These are phyloP conservation scores for Thalassarche chlororhynchos DNA, from an alignment of 2,113 vertebrate genomes.

Conservation along the genomic window DNA sequence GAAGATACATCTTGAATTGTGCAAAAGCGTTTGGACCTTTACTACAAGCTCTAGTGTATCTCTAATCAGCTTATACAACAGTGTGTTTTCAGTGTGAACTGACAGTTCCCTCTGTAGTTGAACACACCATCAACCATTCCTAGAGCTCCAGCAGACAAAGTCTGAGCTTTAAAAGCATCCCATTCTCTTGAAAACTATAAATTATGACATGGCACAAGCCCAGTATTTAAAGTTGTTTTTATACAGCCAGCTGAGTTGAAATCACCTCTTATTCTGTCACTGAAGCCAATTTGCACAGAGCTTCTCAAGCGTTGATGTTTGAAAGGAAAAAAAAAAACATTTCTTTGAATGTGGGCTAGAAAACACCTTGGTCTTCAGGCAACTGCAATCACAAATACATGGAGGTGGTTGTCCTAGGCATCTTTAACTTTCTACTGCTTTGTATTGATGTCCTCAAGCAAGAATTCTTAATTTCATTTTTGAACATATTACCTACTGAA, in stretches of 20 bases:
- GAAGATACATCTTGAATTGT: background rate
- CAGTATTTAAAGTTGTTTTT: background rate
- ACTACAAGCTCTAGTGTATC: background rate
- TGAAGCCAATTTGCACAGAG: background rate
- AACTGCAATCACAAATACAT: background rate
- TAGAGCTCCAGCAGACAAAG: background rate
- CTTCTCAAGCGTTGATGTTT: background rate
- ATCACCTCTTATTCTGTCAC: background rate
- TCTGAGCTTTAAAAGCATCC: background rate
- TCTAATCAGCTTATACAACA: background rate
- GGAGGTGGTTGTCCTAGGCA: background rate
- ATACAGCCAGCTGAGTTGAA: background rate
- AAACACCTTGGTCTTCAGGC: background rate
- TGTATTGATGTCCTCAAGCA: background rate
- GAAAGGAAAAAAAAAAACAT: background rate
- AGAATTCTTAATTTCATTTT: background rate
- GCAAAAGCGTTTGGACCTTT: background rate
- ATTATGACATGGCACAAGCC: background rate
- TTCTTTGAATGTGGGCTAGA: background rate
- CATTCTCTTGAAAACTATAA: background rate
- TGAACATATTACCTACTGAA: background rate
- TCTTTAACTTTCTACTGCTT: background rate
- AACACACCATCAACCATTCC: background rate
- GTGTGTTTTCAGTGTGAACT: background rate
- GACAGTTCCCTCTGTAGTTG: background rate